Evolutionary conservation across 2,113 vertebrate genomes (phyloP), one percentile per base, ranked within the genome.

Genomic region (Melanostigma gelatinosum): DNA sequence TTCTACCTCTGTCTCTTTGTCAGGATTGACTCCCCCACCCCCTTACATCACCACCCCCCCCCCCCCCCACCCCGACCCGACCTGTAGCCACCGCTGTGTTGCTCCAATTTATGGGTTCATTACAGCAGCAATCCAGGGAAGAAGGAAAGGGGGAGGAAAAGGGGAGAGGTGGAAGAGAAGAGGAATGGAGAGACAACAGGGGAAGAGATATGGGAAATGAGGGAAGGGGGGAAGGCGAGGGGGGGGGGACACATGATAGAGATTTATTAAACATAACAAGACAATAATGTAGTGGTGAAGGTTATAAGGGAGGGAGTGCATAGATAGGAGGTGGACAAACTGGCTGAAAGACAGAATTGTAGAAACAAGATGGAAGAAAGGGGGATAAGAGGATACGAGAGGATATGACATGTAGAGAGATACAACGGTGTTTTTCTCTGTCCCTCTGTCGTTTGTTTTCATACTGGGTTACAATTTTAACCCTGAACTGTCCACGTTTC

Each of bases 51-150:
- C 64, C n/a, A n/a, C 75, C 68, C 73, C 66, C 75, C 68, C 24
- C 24, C 24, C 24, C 24, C 24, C 24, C 1, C 24, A 24, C 24
- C 24, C 24, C 79, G 75, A 68, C 68, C 65, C 88, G 87, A 95
- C 94, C 86, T 96, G 94, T 95, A 95, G 94, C 95, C 96, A 92
- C 85, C 75, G 85, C 83, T 94, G 87, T 93, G 93, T 93, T 93
- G 94, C 92, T 94, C 88, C 90, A 95, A 94, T 95, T 94, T 93
- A 93, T 94, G 93, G 92, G 90, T 95, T 96, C 93, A 89, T 96
- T 96, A 96, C 92, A 90, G 82, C 89, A 94, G 93, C 93, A 82
- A 83, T 90, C 85, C 77, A 84, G 73, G 78, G 76, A 84, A 78
- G 72, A 52, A 64, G 57, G 65, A 80, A 27, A 32, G 72, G 65